Base-by-base conservation (phyloP, 1,140 invertebrate genomes). In the Magallana gigas region DNA sequence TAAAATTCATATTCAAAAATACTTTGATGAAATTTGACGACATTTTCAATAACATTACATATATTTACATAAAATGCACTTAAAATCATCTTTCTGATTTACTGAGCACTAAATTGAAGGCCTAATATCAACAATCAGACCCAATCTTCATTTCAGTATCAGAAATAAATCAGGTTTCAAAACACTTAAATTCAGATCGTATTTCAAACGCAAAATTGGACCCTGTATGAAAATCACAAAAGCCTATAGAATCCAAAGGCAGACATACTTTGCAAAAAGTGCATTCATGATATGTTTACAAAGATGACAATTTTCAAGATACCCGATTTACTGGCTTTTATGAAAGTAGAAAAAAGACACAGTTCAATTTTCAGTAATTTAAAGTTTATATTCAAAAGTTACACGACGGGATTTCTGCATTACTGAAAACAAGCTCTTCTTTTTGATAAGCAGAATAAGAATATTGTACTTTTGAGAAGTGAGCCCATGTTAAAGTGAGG, bases 91-190 rank as follows among this genome's bases (percentile, higher is more conserved):
- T 3, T 36, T 29, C 23, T 23, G 23, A 71, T 71, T 71, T 71
- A 71, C 68, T 29, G 68, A 71, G 36, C 68, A 71, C 68, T 29
- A 71, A 11, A 11, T 18, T 23, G 36, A 71, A 71, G 23, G 36
- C 68, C 68, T 29, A 71, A 71, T 71, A 71, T 71, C 68, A 71
- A 71, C 68, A 71, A 9, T 71, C 68, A 71, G 29, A 71, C 23
- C 7, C 18, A 71, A 71, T 71, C 68, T 71, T 29, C 23, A 29
- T 71, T 29, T 23, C 29, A 71, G 36, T 71, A 71, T 71, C 68
- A 71, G 36, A 71, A 71, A 71, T 71, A 71, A 71, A 71, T 71
- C 68, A 71, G n/a, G 68, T 23, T 71, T 71, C 68, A 71, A 71
- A 71, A 71, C 68, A 29, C 68, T 29, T 71, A 18, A 71, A 11